phyloP scores from a whole-genome alignment of 2,797 vertebrate genomes.

The Semotilus atromaculatus region DNA sequence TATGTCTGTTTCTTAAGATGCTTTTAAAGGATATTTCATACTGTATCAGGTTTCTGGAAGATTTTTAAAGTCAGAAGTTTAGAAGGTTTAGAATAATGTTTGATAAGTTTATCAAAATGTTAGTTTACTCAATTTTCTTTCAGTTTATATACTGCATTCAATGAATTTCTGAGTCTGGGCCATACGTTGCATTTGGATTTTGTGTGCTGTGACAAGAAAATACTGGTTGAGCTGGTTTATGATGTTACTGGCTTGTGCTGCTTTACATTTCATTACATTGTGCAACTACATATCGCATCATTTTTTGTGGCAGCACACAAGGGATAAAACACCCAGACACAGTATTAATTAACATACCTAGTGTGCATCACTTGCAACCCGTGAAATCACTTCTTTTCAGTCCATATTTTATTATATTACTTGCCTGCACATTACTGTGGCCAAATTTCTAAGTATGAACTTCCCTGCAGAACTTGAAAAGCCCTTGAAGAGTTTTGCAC shows the following conservation, averaged over 20 bases:
- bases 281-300: background rate
- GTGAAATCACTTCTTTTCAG: background rate
- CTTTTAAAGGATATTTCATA: background rate
- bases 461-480: background rate
- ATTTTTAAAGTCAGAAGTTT: background rate
- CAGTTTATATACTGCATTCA: background rate
- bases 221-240: background rate
- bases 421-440: background rate
- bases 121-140: background rate
- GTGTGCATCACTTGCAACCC: background rate
- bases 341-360: constrained; percentile 1
- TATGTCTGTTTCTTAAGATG: background rate
- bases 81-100: background rate
- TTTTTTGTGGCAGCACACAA: background rate
- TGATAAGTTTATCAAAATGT: background rate
- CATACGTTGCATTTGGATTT: background rate
- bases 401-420: background rate
- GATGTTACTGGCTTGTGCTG: background rate
- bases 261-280: background rate
- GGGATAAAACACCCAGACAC: background rate
- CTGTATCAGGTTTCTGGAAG: background rate
- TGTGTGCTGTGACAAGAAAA: background rate
- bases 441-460: background rate
- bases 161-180: background rate
- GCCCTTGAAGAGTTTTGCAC: background rate